Evolutionary conservation across 2,113 vertebrate genomes (phyloP).

Genomic region (Callipepla californica): DNA sequence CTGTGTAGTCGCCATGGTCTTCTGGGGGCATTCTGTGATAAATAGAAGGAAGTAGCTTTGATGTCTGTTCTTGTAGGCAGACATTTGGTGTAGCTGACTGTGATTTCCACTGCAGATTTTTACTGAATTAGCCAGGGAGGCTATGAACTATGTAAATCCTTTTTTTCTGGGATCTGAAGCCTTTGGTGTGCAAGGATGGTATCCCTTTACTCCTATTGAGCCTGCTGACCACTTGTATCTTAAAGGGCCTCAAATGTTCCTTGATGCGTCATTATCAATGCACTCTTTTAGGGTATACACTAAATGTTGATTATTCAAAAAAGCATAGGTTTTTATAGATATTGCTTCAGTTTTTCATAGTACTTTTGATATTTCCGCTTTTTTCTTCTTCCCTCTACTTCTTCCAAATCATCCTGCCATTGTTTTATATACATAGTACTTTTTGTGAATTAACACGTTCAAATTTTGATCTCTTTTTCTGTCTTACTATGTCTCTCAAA

Average conservation of each 20-base stretch:
- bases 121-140: neutral
- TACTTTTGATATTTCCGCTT: neutral
- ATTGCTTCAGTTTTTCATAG: neutral
- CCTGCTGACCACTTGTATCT: neutral
- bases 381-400: neutral
- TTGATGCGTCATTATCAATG: neutral
- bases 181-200: neutral
- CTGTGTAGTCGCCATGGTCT: neutral
- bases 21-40: neutral
- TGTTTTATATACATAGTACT: neutral
- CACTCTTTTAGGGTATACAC: neutral
- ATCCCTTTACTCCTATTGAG: neutral
- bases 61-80: neutral
- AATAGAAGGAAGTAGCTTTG: neutral
- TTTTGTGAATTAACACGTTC: neutral
- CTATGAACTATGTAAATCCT: neutral
- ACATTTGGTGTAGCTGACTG: neutral
- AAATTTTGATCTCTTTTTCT: neutral
- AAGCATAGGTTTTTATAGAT: neutral
- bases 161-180: neutral
- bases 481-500: neutral
- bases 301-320: neutral
- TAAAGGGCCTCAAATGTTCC: neutral
- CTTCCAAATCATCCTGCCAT: neutral
- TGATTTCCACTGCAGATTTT: neutral